Evolutionary conservation across 2,113 vertebrate genomes (phyloP), one percentile per base, ranked within the genome.

Genomic region (Coturnix japonica): DNA sequence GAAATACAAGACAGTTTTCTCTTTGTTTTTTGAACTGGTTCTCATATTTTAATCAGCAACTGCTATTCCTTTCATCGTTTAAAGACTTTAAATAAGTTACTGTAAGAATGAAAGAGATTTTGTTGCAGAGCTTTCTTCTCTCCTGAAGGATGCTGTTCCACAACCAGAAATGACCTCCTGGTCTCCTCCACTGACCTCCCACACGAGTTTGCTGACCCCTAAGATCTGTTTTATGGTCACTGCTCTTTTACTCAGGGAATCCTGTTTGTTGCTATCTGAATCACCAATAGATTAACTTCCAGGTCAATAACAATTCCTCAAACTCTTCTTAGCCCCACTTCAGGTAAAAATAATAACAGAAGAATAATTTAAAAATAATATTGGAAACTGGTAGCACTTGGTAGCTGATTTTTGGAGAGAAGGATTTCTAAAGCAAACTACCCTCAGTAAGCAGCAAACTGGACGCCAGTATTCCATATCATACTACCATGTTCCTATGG

Each of bases 161-260:
- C n/a, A 81, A 95, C 83, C 31, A 89, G 90, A 78, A 12, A 49
- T 25, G 64, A 88, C 21, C 12, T 86, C 82, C 84, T 51, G 26
- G 26, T 86, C 61, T 65, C 76, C 44, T 93, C 26, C 49, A 31
- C 16, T 81, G 83, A 94, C 93, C 83, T 92, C 44, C 41, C 28
- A 57, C 25, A 14, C 39, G 63, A 59, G 78, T 94, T 76, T 88
- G 59, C 49, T 90, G 90, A 93, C 59, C 86, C 66, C 86, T 79
- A 70, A 94, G 81, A 83, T 85, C 63, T 69, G 37, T 54, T 90
- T 94, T 94, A 93, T 69, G 65, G 83, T 86, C 80, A 73, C 2
- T 94, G 74, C 80, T 92, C 70, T 91, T 93, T 84, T 65, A 85
- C 61, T 74, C 13, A 7, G 30, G 65, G 30, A 5, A 3, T 86